These are phyloP conservation scores for Pogonocherus hispidulus DNA, from an alignment of 2,888 invertebrate genomes.

Conservation along the genomic window DNA sequence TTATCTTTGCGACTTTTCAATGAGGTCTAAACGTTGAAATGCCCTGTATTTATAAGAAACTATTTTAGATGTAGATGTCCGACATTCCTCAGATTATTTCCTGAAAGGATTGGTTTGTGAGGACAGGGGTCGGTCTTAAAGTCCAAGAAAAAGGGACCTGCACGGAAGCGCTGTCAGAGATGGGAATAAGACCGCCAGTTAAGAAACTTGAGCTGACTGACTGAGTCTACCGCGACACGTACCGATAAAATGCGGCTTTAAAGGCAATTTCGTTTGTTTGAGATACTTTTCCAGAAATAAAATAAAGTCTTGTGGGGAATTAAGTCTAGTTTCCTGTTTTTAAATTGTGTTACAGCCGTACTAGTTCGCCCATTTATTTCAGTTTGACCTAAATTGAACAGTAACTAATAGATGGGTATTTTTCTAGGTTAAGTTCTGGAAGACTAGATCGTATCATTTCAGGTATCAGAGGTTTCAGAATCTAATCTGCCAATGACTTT, in stretches of 20 bases:
- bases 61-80: not conserved
- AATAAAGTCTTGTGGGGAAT: not conserved
- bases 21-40: not conserved
- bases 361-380: not conserved
- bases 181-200: not conserved
- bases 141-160: slow-evolving; percentile 3
- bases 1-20: no score
- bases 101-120: not conserved
- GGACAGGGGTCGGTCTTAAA: not conserved
- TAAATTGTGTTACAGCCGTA: not conserved
- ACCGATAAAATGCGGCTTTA: not conserved
- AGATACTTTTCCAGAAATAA: not conserved
- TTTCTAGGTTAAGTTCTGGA: no score
- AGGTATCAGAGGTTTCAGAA: no score
- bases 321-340: not conserved
- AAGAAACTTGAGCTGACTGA: not conserved
- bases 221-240: not conserved
- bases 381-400: no score
- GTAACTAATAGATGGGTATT: no score
- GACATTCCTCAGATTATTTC: not conserved
- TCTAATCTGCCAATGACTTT: no score
- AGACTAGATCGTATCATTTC: no score
- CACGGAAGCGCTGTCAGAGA: not conserved
- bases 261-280: not conserved
- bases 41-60: not conserved